These are phyloP conservation scores for Arizona elegans DNA, from an alignment of 2,113 vertebrate species.

Conservation along the genomic window DNA sequence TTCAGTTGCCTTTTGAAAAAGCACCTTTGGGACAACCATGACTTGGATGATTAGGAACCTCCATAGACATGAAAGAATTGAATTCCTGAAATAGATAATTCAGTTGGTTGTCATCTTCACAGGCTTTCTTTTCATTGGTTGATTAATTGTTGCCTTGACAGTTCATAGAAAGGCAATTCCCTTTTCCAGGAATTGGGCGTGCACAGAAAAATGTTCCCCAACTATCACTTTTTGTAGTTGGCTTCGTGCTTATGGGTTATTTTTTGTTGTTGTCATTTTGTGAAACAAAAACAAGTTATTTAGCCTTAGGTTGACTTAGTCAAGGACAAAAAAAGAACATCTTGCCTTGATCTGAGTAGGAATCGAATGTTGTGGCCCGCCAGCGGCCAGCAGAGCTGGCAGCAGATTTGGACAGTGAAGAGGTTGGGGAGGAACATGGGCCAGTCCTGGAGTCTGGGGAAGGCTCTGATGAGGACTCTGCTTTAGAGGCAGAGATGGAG, in stretches of 20 bases:
- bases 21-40: background rate
- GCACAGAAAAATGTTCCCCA: background rate
- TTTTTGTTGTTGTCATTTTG: background rate
- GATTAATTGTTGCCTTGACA: background rate
- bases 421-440: no score
- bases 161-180: background rate
- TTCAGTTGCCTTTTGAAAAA: background rate
- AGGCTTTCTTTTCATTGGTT: background rate
- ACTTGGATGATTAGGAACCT: background rate
- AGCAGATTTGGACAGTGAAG: no score
- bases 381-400: no score
- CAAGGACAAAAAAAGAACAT: background rate
- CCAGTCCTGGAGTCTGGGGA: no score
- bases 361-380: background rate
- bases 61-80: background rate
- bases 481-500: no score
- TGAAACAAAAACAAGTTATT: background rate
- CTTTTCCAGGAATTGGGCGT: background rate
- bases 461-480: no score
- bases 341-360: background rate
- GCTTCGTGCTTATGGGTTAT: background rate
- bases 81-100: background rate
- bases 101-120: background rate
- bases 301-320: background rate
- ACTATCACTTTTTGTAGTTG: background rate